phyloP scores from a whole-genome alignment of 2,888 invertebrate genomes.

The Meiosimyza decipiens region DNA sequence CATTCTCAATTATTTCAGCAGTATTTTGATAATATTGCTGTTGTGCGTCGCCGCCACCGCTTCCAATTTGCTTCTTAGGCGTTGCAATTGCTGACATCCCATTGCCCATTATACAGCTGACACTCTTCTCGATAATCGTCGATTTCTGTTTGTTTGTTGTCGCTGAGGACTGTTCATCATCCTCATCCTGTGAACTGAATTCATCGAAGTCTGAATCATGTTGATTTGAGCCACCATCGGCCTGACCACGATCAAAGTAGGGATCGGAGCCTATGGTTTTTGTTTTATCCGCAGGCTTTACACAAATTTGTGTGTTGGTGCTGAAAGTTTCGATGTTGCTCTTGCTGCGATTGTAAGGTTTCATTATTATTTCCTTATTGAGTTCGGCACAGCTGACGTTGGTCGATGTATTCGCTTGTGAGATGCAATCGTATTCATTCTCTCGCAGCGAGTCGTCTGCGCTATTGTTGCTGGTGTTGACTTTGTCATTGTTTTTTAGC shows the following conservation, averaged over 20 bases:
- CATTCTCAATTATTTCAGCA: neutral
- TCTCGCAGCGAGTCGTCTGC: constrained; percentile 32
- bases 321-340: constrained; percentile 64
- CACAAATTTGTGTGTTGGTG: constrained; percentile 58
- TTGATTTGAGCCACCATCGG: constrained; percentile 86
- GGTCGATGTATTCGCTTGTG: constrained; percentile 46
- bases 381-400: constrained; percentile 60
- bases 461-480: constrained; percentile 42
- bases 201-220: constrained; percentile 90
- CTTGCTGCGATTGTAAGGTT: constrained; percentile 64
- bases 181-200: constrained; percentile 81
- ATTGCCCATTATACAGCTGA: constrained; percentile 16
- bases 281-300: constrained; percentile 46
- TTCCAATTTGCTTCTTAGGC: constrained; percentile 24
- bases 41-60: constrained; percentile 28
- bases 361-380: constrained; percentile 53
- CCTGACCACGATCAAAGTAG: constrained; percentile 64
- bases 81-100: neutral
- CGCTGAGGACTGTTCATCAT: constrained; percentile 61
- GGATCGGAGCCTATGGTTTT: constrained; percentile 49
- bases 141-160: constrained; percentile 12
- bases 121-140: constrained; percentile 43
- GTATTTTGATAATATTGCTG: constrained; percentile 32
- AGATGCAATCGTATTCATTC: constrained; percentile 48
- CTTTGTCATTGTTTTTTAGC: constrained; percentile 65